Base-by-base conservation (phyloP, 1,140 invertebrate species). In the Drosophila biarmipes region DNA sequence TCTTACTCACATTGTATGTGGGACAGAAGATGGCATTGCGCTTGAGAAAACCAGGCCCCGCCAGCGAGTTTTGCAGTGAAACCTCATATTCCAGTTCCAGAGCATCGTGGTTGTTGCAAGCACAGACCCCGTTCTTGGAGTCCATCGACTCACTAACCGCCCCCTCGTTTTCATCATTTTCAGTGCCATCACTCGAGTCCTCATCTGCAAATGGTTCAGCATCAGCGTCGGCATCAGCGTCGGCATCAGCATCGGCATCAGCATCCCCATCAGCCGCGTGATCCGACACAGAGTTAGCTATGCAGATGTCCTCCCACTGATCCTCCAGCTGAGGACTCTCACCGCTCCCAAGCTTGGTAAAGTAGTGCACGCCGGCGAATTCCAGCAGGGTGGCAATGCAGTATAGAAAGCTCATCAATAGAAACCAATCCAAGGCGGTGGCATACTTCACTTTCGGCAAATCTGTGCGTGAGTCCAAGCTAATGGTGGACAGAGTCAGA, bases 301-400 rank as follows among this genome's bases (percentile, higher is more conserved):
- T 54, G 1, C 69, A 73, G 46, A 92, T 91, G 38, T 96, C 95
- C 66, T 96, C 95, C 95, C 95, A 96, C 72, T 97, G 96, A 0
- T 96, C 95, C 61, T 97, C 96, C 46, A 96, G 94, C 4, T 96
- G 93, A 0, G 95, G 95, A 37, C 96, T 96, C 91, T 97, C 96
- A 4, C 96, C 96, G 71, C 96, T 96, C 6, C 96, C 96, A 38
- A 97, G 95, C 94, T 98, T 98, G 0, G 97, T 98, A 82, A 98
- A 98, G 91, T 98, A 98, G 93, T 98, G 98, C 0, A 99, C 98
- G 0, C 96, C 96, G 6, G 98, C 98, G 80, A 98, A 99, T 92
- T 99, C 97, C 6, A 98, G 92, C 4, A 99, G 93, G 0, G 98
- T 98, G 0, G 97, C 97, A 72, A 98, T 98, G 84, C 97, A 98